These are phyloP conservation scores for Coracopsis vasa DNA, from an alignment of 2,113 vertebrate species.

Conservation along the genomic window DNA sequence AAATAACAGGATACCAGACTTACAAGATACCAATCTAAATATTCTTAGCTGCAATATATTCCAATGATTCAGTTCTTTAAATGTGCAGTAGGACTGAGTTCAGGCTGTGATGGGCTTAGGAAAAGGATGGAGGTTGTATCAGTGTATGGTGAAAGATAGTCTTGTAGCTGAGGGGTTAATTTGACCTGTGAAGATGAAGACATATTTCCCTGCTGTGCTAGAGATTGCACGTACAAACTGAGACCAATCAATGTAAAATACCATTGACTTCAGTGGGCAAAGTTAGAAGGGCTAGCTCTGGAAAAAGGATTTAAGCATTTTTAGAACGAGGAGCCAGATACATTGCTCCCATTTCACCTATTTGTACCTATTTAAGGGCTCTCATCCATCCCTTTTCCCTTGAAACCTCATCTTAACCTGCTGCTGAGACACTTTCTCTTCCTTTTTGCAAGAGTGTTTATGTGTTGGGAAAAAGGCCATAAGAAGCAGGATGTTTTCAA, in stretches of 20 bases:
- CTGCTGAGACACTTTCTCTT: background rate
- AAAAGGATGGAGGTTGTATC: background rate
- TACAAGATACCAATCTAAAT: background rate
- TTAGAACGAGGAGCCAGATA: background rate
- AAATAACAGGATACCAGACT: background rate
- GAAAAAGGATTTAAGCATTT: background rate
- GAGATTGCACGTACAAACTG: background rate
- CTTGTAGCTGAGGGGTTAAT: background rate
- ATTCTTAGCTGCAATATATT: background rate
- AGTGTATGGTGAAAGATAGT: background rate
- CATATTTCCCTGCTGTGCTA: background rate
- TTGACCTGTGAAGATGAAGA: background rate
- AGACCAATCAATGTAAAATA: background rate
- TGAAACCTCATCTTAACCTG: background rate
- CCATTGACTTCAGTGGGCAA: background rate
- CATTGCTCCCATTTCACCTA: background rate
- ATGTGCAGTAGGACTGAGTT: background rate
- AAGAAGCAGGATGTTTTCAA: background rate
- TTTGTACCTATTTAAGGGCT: background rate
- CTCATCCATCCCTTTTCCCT: background rate
- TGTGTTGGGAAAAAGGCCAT: background rate
- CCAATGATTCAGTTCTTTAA: background rate
- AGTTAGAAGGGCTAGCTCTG: background rate
- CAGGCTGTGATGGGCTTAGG: background rate
- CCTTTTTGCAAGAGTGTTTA: background rate